Evolutionary conservation across 1,140 invertebrate species (phyloP).

Genomic region (Drosophila lacteicornis): DNA sequence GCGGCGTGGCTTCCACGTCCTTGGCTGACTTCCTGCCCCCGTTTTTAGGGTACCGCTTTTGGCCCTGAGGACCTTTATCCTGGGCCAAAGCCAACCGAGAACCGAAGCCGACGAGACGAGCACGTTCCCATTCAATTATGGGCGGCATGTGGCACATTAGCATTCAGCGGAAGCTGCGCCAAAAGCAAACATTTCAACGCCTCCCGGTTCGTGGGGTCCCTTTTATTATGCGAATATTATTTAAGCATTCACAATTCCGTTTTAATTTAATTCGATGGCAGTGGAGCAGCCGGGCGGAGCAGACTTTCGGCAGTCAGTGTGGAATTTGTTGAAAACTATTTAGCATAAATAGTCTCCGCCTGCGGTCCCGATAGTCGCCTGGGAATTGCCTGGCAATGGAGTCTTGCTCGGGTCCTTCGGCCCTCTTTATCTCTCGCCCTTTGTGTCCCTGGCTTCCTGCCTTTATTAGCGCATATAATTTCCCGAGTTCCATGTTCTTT

Average conservation of each 20-base stretch:
- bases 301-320: slow-evolving; percentile 33
- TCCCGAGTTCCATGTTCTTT: slow-evolving; percentile 32
- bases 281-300: background rate
- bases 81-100: slow-evolving; percentile 15
- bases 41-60: slow-evolving; percentile 12
- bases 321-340: slow-evolving; percentile 71
- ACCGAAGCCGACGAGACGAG: slow-evolving; percentile 41
- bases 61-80: slow-evolving; percentile 17
- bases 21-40: slow-evolving; percentile 42
- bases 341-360: slow-evolving; percentile 79
- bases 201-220: slow-evolving; percentile 45
- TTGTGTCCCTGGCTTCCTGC: slow-evolving; percentile 22
- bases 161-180: slow-evolving; percentile 72
- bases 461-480: slow-evolving; percentile 62
- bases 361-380: slow-evolving; percentile 56
- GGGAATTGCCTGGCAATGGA: slow-evolving; percentile 57
- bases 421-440: slow-evolving; percentile 18
- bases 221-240: slow-evolving; percentile 71
- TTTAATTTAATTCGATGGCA: slow-evolving; percentile 76
- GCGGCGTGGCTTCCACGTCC: slow-evolving; percentile 40
- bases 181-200: slow-evolving; percentile 73
- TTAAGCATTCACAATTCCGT: slow-evolving; percentile 77
- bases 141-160: slow-evolving; percentile 68
- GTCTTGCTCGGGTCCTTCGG: slow-evolving; percentile 22
- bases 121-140: slow-evolving; percentile 82